Conservation (phyloP, 2,797 vertebrate genomes). For the Syndactyla subalaris region DNA sequence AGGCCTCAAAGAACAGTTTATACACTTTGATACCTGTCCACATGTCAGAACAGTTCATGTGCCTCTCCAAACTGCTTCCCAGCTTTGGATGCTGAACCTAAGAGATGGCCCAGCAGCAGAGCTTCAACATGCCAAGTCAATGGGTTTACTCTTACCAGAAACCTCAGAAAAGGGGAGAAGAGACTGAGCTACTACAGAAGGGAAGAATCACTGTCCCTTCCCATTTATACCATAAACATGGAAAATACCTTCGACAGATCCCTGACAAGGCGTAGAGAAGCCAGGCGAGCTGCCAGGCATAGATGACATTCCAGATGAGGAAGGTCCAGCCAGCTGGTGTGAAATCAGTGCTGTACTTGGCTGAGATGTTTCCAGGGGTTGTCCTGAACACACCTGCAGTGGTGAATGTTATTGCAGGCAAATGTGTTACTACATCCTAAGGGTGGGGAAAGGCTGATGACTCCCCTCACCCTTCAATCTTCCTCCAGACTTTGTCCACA, state of each 20-base stretch:
- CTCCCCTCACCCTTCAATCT: constrained; percentile 2
- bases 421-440: not conserved
- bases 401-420: constrained; percentile 8
- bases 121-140: not conserved
- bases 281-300: constrained; percentile 63
- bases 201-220: not conserved
- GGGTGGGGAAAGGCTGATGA: not conserved
- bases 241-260: constrained; percentile 58
- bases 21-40: not conserved
- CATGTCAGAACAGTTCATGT: accelerated
- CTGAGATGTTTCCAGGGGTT: constrained; percentile 66
- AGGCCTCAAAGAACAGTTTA: not conserved
- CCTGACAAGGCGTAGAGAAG: constrained; percentile 50
- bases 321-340: constrained; percentile 67
- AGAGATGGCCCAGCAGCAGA: not conserved
- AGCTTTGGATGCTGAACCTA: not conserved
- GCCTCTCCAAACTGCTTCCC: not conserved
- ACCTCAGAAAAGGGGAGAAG: not conserved
- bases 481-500: not conserved
- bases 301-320: constrained; percentile 69
- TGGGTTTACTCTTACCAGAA: not conserved
- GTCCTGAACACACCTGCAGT: constrained; percentile 59
- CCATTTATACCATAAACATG: not conserved
- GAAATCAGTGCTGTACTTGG: constrained; percentile 56
- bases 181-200: not conserved